phyloP scores from a whole-genome alignment of 2,888 invertebrate genomes.

The Hypselothyrea guttata region DNA sequence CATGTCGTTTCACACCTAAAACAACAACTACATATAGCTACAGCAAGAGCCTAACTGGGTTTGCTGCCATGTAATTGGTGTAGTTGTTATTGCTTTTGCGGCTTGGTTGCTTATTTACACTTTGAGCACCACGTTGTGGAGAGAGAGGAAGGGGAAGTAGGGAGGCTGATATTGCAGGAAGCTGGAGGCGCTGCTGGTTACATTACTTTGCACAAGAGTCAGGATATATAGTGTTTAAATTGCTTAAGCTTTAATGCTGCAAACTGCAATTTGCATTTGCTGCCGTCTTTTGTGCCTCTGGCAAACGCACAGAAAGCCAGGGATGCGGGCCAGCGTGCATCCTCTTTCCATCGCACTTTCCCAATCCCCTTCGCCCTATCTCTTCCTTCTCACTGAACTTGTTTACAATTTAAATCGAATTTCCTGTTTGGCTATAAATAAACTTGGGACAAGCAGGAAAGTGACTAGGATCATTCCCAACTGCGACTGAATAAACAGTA shows the following conservation, averaged over 20 bases:
- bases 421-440: slow-evolving; percentile 60
- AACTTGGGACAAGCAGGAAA: slow-evolving; percentile 28
- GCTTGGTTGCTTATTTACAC: slow-evolving; percentile 59
- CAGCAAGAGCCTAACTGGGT: slow-evolving; percentile 35
- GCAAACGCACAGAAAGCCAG: background rate
- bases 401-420: slow-evolving; percentile 75
- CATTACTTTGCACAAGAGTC: slow-evolving; percentile 56
- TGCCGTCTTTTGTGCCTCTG: slow-evolving; percentile 48
- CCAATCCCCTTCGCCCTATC: no score
- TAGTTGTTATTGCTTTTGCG: slow-evolving; percentile 54
- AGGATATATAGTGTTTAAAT: slow-evolving; percentile 74
- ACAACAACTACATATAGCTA: no score
- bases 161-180: no score
- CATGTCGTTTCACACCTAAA: slow-evolving; percentile 4
- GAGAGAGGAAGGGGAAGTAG: no score
- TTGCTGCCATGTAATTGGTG: slow-evolving; percentile 59
- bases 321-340: slow-evolving; percentile 2
- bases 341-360: no score
- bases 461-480: background rate
- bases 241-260: slow-evolving; percentile 63
- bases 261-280: slow-evolving; percentile 29
- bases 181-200: slow-evolving; percentile 31
- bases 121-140: slow-evolving; percentile 19
- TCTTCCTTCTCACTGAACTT: slow-evolving; percentile 28
- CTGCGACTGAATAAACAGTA: slow-evolving; percentile 4